Evolutionary conservation across 2,888 invertebrate species (phyloP).

Genomic region (Ectemnius continuus): DNA sequence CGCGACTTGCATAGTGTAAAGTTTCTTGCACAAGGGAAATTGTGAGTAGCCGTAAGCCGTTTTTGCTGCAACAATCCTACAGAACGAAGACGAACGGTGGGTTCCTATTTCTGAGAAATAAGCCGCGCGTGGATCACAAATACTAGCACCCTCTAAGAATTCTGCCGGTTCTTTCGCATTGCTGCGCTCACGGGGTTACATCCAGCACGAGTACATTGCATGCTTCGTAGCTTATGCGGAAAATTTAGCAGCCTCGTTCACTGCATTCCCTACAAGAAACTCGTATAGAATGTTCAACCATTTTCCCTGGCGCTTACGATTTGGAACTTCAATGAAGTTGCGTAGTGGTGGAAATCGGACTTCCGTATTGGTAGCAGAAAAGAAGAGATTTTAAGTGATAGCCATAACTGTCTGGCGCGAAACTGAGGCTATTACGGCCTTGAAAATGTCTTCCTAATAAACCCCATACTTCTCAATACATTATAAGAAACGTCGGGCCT

Average conservation of each 20-base stretch:
- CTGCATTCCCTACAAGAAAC: background rate
- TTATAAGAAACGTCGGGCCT: slow-evolving; percentile 49
- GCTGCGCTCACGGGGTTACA: background rate
- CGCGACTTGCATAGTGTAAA: background rate
- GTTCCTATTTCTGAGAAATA: slow-evolving; percentile 16
- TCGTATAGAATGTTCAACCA: background rate
- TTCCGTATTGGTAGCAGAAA: too few relatives aligned
- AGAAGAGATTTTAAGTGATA: too few relatives aligned
- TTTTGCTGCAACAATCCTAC: background rate
- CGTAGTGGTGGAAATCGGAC: too few relatives aligned
- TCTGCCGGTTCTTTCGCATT: slow-evolving; percentile 3
- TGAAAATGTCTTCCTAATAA: slow-evolving; percentile 4
- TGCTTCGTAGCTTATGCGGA: background rate
- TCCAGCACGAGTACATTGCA: background rate
- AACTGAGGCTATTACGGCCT: too few relatives aligned
- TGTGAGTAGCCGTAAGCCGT: background rate
- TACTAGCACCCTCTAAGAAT: slow-evolving; percentile 12
- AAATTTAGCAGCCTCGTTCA: background rate
- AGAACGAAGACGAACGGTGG: slow-evolving; percentile 21
- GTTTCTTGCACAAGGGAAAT: background rate
- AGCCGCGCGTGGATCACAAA: slow-evolving; percentile 10
- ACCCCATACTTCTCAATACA: slow-evolving; percentile 30
- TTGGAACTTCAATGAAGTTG: background rate
- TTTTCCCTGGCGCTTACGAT: background rate
- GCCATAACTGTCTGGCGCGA: too few relatives aligned